These are phyloP conservation scores for Latrodectus hesperus DNA, from an alignment of 2,888 invertebrate genomes.

Conservation along the genomic window DNA sequence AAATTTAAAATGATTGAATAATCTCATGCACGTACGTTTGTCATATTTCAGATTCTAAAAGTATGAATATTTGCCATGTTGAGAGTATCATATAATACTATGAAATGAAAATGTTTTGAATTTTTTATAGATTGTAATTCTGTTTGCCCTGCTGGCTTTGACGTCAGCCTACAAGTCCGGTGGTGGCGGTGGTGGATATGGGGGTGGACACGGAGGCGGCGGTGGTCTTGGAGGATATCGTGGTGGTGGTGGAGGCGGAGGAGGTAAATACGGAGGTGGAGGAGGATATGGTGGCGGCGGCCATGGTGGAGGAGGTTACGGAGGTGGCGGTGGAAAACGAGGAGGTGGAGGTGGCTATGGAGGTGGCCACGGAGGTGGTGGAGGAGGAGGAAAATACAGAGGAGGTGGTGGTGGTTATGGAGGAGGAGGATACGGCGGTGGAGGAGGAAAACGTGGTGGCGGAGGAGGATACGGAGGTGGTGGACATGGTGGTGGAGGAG, in stretches of 20 bases:
- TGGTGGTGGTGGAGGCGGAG: background rate
- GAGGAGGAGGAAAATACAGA: constrained; percentile 73
- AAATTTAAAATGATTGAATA: no score
- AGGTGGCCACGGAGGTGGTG: constrained; percentile 78
- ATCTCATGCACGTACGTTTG: no score
- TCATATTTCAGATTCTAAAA: no score
- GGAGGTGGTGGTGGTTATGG: constrained; percentile 84
- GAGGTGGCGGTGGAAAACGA: constrained; percentile 56
- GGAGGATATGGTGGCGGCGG: no score
- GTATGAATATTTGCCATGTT: no score
- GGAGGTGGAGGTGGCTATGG: constrained; percentile 16
- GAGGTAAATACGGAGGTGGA: background rate
- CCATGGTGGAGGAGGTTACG: background rate
- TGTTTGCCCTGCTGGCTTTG: no score
- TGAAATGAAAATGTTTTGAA: no score
- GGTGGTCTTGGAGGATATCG: background rate
- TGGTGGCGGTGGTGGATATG: constrained; percentile 19
- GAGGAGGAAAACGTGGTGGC: constrained; percentile 26
- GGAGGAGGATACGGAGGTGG: background rate
- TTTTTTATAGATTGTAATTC: no score
- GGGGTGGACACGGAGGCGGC: constrained; percentile 15
- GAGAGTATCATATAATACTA: no score
- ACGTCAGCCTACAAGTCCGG: background rate
- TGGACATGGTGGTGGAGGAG: constrained; percentile 13
- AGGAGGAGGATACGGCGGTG: constrained; percentile 79